Conservation (phyloP, 2,888 invertebrate genomes). For the Pheosia gnoma region DNA sequence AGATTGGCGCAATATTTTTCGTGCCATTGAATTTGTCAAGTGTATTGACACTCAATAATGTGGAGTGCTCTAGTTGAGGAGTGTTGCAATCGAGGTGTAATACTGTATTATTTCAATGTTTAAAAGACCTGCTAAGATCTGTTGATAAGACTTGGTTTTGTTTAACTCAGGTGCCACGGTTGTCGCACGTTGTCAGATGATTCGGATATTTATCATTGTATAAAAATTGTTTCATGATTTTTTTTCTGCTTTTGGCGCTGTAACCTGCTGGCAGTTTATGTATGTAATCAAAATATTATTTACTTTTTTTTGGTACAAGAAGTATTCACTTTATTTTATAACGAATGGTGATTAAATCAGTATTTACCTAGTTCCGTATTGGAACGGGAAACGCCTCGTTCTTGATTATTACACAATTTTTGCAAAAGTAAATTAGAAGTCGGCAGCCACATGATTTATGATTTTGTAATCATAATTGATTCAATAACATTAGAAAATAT, state of each 20-base stretch:
- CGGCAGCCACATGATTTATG: not conserved
- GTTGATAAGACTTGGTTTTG: too few relatives aligned
- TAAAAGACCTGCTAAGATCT: not conserved
- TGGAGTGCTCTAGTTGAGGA: not conserved
- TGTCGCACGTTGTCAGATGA: constrained; percentile 3
- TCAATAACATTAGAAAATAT: too few relatives aligned
- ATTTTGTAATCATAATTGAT: too few relatives aligned
- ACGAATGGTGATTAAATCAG: too few relatives aligned
- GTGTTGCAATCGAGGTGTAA: not conserved
- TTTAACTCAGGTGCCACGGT: too few relatives aligned
- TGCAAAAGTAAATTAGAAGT: not conserved
- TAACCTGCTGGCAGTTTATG: not conserved
- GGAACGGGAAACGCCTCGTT: not conserved
- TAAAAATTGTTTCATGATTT: not conserved
- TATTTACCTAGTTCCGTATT: not conserved
- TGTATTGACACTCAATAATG: not conserved
- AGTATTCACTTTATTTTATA: too few relatives aligned
- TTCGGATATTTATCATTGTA: constrained; percentile 2
- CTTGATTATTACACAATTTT: not conserved
- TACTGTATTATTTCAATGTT: constrained; percentile 7
- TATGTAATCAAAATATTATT: not conserved
- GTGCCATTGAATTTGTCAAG: constrained; percentile 39
- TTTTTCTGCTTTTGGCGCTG: not conserved
- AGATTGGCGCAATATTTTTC: constrained; percentile 45
- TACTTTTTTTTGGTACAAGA: too few relatives aligned